Conservation (phyloP, 2,797 vertebrate genomes). For the Benthosema pterotum region DNA sequence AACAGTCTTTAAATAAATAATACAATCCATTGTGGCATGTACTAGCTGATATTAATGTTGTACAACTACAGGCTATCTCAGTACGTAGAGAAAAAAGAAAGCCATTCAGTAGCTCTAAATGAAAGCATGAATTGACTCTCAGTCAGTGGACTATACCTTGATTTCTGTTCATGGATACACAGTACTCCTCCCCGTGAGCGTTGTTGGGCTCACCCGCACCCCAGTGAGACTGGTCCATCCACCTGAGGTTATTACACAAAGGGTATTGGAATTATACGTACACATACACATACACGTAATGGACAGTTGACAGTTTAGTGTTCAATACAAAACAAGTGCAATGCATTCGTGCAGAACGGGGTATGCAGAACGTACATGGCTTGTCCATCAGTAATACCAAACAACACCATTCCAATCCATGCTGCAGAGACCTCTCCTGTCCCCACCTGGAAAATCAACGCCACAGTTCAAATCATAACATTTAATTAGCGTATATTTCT, state of each 20-base stretch:
- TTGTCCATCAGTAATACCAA: slow-evolving; percentile 67
- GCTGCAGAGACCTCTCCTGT: slow-evolving; percentile 68
- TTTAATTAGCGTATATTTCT: too few species aligned
- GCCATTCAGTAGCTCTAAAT: too few species aligned
- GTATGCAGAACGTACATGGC: slow-evolving; percentile 70
- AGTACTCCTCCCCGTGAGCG: slow-evolving; percentile 82
- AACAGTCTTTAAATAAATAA: too few species aligned
- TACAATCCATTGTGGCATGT: too few species aligned
- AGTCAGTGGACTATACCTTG: slow-evolving; percentile 63
- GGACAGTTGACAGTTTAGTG: too few species aligned
- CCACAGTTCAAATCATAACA: not conserved
- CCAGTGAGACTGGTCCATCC: slow-evolving; percentile 81
- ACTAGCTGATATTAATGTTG: too few species aligned
- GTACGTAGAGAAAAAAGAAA: not conserved
- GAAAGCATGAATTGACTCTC: not conserved
- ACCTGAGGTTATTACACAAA: slow-evolving; percentile 70
- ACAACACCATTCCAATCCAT: slow-evolving; percentile 79
- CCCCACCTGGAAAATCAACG: slow-evolving; percentile 71
- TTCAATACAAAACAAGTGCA: too few species aligned
- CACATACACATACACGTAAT: too few species aligned
- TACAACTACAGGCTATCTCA: too few species aligned
- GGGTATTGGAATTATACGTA: too few species aligned
- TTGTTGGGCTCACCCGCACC: slow-evolving; percentile 80
- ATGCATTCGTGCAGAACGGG: too few species aligned
- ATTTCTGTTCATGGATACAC: slow-evolving; percentile 80